Conservation (phyloP, 2,797 vertebrate species). For the Apogon talboti region DNA sequence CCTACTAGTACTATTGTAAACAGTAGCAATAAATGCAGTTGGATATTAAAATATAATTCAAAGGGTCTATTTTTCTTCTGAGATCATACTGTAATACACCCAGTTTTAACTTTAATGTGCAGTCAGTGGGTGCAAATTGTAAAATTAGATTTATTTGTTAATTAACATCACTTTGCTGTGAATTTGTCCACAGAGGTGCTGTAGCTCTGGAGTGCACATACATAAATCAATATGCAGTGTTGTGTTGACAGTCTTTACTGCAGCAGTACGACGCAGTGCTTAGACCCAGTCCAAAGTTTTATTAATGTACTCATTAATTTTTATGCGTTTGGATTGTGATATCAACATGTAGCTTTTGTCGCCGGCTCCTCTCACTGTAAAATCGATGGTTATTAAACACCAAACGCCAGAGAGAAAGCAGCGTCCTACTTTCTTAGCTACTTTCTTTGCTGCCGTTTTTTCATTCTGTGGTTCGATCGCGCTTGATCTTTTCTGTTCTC, state of each 20-base stretch:
- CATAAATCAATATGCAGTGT: conserved; percentile 16
- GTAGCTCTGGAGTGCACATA: background rate
- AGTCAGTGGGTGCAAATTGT: background rate
- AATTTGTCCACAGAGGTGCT: background rate
- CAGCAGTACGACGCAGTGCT: conserved; percentile 11
- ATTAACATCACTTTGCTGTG: conserved; percentile 8
- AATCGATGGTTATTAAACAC: conserved; percentile 33
- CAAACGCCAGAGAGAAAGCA: background rate
- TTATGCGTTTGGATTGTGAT: conserved; percentile 39
- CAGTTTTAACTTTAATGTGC: background rate
- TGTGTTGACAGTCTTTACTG: conserved; percentile 33
- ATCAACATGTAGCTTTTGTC: conserved; percentile 30
- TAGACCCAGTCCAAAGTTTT: conserved; percentile 28
- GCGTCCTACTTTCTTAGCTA: background rate
- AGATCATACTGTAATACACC: background rate
- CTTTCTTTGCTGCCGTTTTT: background rate
- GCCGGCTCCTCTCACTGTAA: conserved; percentile 17
- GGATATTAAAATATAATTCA: too few species aligned
- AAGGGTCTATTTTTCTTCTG: too few species aligned
- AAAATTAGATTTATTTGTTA: conserved; percentile 27
- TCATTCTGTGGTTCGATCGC: background rate
- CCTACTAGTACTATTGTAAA: too few species aligned
- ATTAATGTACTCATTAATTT: conserved; percentile 46
- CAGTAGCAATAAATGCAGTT: too few species aligned
- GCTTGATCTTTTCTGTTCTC: background rate